phyloP scores from a whole-genome alignment of 92 coral and sea anemone species.

The Galaxea fascicularis region DNA sequence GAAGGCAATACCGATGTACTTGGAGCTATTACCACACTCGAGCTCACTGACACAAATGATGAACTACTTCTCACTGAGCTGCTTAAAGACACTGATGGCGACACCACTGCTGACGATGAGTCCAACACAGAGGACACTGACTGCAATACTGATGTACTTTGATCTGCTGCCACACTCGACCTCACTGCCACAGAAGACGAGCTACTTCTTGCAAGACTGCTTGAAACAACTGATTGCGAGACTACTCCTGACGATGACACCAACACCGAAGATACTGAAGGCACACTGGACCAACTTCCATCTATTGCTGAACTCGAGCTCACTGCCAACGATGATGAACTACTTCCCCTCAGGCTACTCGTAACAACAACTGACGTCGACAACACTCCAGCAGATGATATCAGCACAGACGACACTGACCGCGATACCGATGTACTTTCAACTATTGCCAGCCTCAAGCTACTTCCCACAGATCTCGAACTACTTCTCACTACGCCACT shows the following conservation, averaged over 20 bases:
- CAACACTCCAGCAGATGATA: neutral
- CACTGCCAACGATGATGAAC: neutral
- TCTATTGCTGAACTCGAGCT: neutral
- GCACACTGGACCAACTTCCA: neutral
- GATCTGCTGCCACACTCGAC: neutral
- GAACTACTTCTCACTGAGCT: neutral
- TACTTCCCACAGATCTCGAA: neutral
- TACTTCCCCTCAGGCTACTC: neutral
- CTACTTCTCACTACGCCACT: neutral
- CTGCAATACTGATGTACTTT: neutral
- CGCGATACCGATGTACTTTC: neutral
- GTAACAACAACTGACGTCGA: neutral
- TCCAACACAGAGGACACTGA: neutral
- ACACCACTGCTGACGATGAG: neutral
- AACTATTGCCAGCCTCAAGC: neutral
- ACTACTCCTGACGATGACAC: neutral
- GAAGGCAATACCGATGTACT: constrained; percentile 4
- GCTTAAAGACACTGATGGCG: neutral
- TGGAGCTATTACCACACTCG: neutral
- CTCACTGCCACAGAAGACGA: constrained; percentile 1
- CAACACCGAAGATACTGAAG: neutral
- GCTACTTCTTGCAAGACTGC: neutral
- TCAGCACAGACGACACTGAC: neutral
- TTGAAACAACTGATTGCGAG: neutral
- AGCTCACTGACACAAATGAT: neutral